Evolutionary conservation across 1,140 invertebrate species (phyloP), one percentile per base, ranked within the genome.

Genomic region (Anastrepha ludens): DNA sequence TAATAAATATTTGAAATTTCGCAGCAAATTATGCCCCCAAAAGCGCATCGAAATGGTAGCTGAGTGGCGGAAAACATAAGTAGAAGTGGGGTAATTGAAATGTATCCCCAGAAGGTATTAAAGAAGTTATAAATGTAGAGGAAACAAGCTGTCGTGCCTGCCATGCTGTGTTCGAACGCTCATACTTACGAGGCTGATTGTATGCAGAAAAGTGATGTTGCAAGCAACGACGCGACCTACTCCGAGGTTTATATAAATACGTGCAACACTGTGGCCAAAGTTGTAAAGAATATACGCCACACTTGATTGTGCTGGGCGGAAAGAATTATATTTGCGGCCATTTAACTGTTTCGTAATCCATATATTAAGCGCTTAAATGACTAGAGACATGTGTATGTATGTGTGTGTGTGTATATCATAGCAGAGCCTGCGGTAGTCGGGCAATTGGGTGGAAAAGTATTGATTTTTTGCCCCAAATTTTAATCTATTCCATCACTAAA

Each of bases 1-100:
- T 74, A 74, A 74, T 67, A 13, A 67, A 67, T 67, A 67, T 20
- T 67, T 67, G 29, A 74, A 74, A 74, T 74, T 74, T 74, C 67
- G 17, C 39, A 74, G 67, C 67, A 74, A 74, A 74, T 74, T 74
- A 74, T 74, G 41, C 67, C 67, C 13, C 41, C 67, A n/a, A 74
- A 74, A 74, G 17, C 67, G 41, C 67, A 44, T 41, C 39, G 17
- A 74, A 47, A 41, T 74, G 67, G 67, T 74, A 47, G 41, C 15
- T 15, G 11, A 20, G 15, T 29, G 29, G 39, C 15, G 39, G 41
- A 17, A 29, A 74, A 47, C 39, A 11, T 17, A 47, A 74, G 41
- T 74, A 4, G 41, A 74, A 74, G 67, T 74, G 67, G 67, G 67
- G 15, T 74, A 74, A 74, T 44, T 44, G 41, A 74, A 44, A 74